Base-by-base conservation (phyloP, 2,888 invertebrate species). In the Eumacrocentrus americanus region DNA sequence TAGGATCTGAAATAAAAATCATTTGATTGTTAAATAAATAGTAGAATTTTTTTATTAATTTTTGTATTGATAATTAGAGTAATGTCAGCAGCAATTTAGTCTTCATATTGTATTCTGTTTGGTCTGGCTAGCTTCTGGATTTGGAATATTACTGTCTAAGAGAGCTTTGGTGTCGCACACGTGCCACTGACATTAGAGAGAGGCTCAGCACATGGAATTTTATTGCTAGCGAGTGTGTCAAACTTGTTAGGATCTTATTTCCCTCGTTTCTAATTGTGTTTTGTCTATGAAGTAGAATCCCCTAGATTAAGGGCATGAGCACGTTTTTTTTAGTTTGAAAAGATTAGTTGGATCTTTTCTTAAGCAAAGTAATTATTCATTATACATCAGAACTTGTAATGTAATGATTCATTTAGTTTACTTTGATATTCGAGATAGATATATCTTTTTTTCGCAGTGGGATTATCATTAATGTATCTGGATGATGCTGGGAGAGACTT, bases 241-340 rank as follows among this genome's bases (percentile, higher is more conserved):
- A 46, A 59, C 29, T 48, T 42, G 7, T 29, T 44, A 47, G 44
- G 35, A 25, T 53, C 18, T 55, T 40, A 20, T 35, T 22, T 29
- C 14, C 23, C 29, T 35, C 29, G 34, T 52, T 35, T 44, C 61
- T 67, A 69, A 68, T 67, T 68, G 65, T 68, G 59, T 68, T 67
- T 63, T 62, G 65, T 68, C 63, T 65, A 54, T 59, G 57, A 55
- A 12, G 46, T 44, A 57, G 64, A 68, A 67, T 68, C 66, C 66
- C 60, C 6, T 52, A 62, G 67, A 67, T 69, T 66, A 66, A 52
- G 61, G 61, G 62, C 53, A 53, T 40, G 29, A 59, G 62, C 68
- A 68, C 69, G 69, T 64, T 61, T 62, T 29, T 55, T 35, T 35
- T 29, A n/a, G n/a, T n/a, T n/a, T n/a, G n/a, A n/a, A n/a, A n/a